Conservation (phyloP, 2,888 invertebrate species). For the Trichogramma evanescens region DNA sequence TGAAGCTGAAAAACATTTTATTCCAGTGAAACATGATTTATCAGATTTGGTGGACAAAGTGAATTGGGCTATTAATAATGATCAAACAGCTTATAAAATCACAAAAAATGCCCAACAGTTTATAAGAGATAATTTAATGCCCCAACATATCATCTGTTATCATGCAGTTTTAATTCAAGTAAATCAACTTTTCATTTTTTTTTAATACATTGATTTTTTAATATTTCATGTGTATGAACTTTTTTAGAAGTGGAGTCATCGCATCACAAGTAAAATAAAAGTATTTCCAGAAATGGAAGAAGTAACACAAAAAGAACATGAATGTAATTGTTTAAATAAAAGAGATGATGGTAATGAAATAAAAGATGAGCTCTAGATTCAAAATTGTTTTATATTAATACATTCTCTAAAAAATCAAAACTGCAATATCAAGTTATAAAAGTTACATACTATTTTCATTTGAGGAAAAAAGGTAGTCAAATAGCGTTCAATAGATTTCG, state of each 20-base stretch:
- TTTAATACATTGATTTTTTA: background rate
- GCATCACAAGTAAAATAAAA: conserved; percentile 53
- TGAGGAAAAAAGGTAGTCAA: too few relatives aligned
- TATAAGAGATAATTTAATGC: conserved; percentile 70
- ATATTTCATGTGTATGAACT: background rate
- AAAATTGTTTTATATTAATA: too few relatives aligned
- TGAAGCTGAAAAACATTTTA: conserved; percentile 70
- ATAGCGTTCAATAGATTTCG: too few relatives aligned
- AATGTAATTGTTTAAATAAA: conserved; percentile 39
- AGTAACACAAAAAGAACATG: conserved; percentile 50
- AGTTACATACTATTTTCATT: too few relatives aligned
- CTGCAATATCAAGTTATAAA: too few relatives aligned
- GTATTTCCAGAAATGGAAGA: conserved; percentile 60
- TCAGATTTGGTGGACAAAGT: conserved; percentile 73
- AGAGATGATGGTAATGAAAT: background rate
- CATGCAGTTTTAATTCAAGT: conserved; percentile 67
- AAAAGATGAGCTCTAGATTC: conserved; percentile 47
- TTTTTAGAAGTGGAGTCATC: conserved; percentile 66
- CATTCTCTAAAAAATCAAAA: too few relatives aligned
- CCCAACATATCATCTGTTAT: conserved; percentile 82
- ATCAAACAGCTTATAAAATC: conserved; percentile 61
- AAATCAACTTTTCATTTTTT: conserved; percentile 21
- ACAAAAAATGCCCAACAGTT: conserved; percentile 62
- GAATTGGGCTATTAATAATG: conserved; percentile 69
- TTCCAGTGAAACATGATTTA: conserved; percentile 74